A percentile compares a stretch with the other conserved stretches of the same genome.
phyloP scores from a whole-genome alignment of 2,113 vertebrate genomes.

The Colistium nudipinnis region DNA sequence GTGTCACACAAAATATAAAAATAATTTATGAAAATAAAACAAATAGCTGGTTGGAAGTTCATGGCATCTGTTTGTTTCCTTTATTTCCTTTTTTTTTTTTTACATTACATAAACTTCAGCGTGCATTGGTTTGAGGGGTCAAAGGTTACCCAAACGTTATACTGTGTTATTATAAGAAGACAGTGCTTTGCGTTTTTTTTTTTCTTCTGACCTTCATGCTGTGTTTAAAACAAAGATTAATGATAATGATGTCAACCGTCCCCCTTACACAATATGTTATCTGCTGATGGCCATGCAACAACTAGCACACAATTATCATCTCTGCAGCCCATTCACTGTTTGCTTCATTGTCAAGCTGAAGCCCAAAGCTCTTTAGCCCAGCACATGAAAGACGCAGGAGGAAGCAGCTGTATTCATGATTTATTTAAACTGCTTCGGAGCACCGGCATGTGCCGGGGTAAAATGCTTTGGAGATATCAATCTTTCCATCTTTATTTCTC shows the following conservation, averaged over 20 bases:
- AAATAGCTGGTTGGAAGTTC: constrained; percentile 20
- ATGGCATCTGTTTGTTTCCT: background rate
- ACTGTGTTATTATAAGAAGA: constrained; percentile 28
- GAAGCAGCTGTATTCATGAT: constrained; percentile 50
- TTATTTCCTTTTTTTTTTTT: constrained; percentile 23
- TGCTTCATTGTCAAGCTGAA: constrained; percentile 46
- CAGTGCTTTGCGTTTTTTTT: constrained; percentile 8
- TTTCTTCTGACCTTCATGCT: background rate
- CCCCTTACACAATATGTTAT: constrained; percentile 19
- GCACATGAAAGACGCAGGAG: constrained; percentile 62
- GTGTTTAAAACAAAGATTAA: constrained; percentile 41
- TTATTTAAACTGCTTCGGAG: constrained; percentile 66
- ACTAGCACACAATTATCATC: constrained; percentile 26
- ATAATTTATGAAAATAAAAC: no score
- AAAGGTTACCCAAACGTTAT: constrained; percentile 20
- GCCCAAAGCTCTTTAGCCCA: constrained; percentile 69
- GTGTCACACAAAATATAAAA: constrained; percentile 9
- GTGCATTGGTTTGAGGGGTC: constrained; percentile 17
- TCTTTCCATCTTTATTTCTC: constrained; percentile 27
- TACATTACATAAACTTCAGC: constrained; percentile 27
- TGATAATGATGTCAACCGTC: constrained; percentile 26
- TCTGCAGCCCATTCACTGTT: constrained; percentile 34
- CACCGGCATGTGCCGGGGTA: constrained; percentile 65
- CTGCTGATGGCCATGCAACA: constrained; percentile 33
- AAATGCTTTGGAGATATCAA: constrained; percentile 68